phyloP scores from a whole-genome alignment of 2,797 vertebrate species.

The Furcifer pardalis region DNA sequence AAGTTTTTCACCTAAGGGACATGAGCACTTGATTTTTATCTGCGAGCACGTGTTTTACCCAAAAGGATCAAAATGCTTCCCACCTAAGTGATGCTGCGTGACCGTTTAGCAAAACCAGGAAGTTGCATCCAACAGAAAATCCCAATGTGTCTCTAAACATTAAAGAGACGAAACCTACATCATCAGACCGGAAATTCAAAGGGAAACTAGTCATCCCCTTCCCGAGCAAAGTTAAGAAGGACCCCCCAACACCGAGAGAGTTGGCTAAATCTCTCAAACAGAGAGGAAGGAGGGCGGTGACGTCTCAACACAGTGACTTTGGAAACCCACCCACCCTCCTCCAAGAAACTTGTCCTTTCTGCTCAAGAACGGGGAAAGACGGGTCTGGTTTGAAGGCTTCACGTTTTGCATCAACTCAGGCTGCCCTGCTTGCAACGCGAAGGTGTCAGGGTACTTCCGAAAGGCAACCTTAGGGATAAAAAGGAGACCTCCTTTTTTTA shows the following conservation, averaged over 20 bases:
- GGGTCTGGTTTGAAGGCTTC: conserved; percentile 53
- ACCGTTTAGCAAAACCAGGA: conserved; percentile 62
- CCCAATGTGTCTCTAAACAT: conserved; percentile 56
- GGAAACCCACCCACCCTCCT: conserved; percentile 56
- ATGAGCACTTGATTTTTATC: conserved; percentile 7
- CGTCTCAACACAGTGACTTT: conserved; percentile 64
- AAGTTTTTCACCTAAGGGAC: conserved; percentile 11
- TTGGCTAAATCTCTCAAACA: conserved; percentile 41
- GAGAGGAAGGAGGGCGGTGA: conserved; percentile 50
- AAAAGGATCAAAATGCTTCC: conserved; percentile 52
- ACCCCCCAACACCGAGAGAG: conserved; percentile 33
- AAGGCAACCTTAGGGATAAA: conserved; percentile 23
- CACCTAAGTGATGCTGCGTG: conserved; percentile 34
- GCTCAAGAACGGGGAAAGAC: conserved; percentile 45
- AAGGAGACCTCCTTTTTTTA: conserved; percentile 26
- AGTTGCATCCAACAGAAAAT: conserved; percentile 64
- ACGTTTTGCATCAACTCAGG: conserved; percentile 58
- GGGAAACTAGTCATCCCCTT: conserved; percentile 53
- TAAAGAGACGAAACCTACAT: conserved; percentile 56
- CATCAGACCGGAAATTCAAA: conserved; percentile 58
- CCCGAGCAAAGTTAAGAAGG: conserved; percentile 39
- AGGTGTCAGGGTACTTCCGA: conserved; percentile 44
- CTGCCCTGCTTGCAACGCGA: conserved; percentile 19
- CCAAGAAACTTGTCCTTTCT: conserved; percentile 35
- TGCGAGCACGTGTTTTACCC: conserved; percentile 34